phyloP scores from a whole-genome alignment of 2,888 invertebrate genomes.

The Thera obeliscata region DNA sequence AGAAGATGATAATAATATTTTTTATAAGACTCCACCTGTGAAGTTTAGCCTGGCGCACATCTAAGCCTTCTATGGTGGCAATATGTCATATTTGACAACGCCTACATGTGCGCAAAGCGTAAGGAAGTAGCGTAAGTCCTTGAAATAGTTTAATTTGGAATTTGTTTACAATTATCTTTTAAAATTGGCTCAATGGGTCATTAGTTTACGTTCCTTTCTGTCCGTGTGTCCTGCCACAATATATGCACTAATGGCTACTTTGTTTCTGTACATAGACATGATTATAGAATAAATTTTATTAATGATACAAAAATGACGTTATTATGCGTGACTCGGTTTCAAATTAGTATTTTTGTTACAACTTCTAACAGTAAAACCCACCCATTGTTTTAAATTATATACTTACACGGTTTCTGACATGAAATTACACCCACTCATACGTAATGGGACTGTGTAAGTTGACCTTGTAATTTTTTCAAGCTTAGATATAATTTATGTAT shows the following conservation, averaged over 20 bases:
- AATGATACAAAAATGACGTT: constrained; percentile 29
- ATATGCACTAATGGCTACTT: constrained; percentile 35
- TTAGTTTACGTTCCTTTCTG: constrained; percentile 2
- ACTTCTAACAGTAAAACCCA: constrained; percentile 11
- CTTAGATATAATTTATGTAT: neutral
- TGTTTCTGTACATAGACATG: constrained; percentile 25
- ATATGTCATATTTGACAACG: no score
- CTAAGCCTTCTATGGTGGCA: no score
- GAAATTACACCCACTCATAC: neutral
- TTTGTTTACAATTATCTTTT: no score
- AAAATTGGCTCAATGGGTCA: no score
- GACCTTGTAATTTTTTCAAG: neutral
- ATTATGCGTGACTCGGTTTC: constrained; percentile 29
- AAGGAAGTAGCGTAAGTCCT: no score
- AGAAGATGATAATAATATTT: no score
- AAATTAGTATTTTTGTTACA: constrained; percentile 15
- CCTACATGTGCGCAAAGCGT: no score
- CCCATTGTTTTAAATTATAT: constrained; percentile 2
- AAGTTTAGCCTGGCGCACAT: no score
- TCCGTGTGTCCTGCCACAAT: constrained; percentile 24
- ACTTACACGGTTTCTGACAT: neutral
- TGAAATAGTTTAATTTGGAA: no score
- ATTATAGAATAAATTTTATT: constrained; percentile 26
- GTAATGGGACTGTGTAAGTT: neutral
- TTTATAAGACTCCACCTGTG: no score